Conservation (phyloP, 1,140 invertebrate genomes). For the Melanaphis sacchari region DNA sequence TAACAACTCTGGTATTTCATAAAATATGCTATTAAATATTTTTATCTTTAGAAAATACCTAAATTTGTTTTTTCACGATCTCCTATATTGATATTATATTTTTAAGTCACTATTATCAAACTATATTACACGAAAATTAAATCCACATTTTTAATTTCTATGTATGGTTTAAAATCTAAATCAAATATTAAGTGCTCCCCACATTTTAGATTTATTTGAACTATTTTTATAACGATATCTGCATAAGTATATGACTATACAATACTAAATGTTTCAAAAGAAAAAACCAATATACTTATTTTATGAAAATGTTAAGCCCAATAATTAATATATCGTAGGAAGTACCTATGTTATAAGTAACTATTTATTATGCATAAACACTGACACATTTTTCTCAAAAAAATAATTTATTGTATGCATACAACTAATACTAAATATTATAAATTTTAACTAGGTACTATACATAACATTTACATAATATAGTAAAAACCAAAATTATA, state of each 20-base stretch:
- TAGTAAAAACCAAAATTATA: neutral
- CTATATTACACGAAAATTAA: neutral
- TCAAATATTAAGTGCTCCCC: neutral
- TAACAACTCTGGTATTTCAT: neutral
- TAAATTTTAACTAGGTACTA: too few relatives aligned
- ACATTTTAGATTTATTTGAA: neutral
- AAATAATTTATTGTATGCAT: neutral
- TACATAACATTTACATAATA: neutral
- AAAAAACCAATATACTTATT: too few relatives aligned
- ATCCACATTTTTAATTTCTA: neutral
- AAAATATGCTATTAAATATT: neutral
- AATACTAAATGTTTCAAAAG: neutral
- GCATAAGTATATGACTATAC: neutral
- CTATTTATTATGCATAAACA: neutral
- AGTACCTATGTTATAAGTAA: neutral
- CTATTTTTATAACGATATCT: neutral
- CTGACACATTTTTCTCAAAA: too few relatives aligned
- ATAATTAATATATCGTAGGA: neutral
- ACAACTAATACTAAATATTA: too few relatives aligned
- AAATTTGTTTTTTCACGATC: neutral
- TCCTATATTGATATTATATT: neutral
- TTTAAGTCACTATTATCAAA: neutral
- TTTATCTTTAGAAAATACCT: neutral
- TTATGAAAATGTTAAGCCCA: neutral
- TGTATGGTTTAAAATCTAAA: neutral